Evolutionary conservation across 2,888 invertebrate genomes (phyloP).

Genomic region (Blastobasis adustella): DNA sequence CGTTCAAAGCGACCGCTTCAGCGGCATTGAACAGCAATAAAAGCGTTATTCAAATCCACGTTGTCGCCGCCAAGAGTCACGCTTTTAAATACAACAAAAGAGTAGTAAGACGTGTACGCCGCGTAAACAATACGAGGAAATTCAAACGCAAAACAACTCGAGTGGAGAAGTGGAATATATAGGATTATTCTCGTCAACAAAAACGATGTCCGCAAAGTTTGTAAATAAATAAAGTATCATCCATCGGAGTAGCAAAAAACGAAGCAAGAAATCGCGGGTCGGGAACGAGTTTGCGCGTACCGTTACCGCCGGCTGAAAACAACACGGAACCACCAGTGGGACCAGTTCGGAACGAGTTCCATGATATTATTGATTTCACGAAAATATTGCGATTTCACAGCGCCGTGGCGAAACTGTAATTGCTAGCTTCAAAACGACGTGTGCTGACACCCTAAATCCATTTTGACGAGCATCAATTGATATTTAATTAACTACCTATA

Average conservation of each 20-base stretch:
- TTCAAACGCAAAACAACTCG: slow-evolving; percentile 16
- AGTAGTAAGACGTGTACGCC: slow-evolving; percentile 31
- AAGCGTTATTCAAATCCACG: slow-evolving; percentile 9
- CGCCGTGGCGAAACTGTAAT: slow-evolving; percentile 9
- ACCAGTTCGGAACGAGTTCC: slow-evolving; percentile 46
- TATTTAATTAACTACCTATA: not conserved
- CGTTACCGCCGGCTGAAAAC: slow-evolving; percentile 58
- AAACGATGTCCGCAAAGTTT: slow-evolving; percentile 26
- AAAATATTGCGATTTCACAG: slow-evolving; percentile 27
- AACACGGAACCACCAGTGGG: slow-evolving; percentile 39
- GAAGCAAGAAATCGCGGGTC: slow-evolving; percentile 36
- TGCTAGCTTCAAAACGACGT: not conserved
- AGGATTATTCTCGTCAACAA: not conserved
- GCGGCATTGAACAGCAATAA: slow-evolving; percentile 21
- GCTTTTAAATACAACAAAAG: slow-evolving; percentile 30
- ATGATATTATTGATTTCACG: slow-evolving; percentile 23
- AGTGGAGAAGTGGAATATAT: slow-evolving; percentile 8
- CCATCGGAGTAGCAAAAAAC: slow-evolving; percentile 22
- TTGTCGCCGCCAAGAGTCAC: no score
- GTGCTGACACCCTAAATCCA: not conserved
- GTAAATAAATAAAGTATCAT: slow-evolving; percentile 19
- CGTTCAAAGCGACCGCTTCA: slow-evolving; percentile 8
- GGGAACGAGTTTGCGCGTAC: slow-evolving; percentile 57
- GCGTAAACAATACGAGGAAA: slow-evolving; percentile 41
- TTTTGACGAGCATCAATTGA: not conserved